Evolutionary conservation across 2,113 vertebrate genomes (phyloP), one percentile per base, ranked within the genome.

Genomic region (Rhegmatorhina hoffmannsi): DNA sequence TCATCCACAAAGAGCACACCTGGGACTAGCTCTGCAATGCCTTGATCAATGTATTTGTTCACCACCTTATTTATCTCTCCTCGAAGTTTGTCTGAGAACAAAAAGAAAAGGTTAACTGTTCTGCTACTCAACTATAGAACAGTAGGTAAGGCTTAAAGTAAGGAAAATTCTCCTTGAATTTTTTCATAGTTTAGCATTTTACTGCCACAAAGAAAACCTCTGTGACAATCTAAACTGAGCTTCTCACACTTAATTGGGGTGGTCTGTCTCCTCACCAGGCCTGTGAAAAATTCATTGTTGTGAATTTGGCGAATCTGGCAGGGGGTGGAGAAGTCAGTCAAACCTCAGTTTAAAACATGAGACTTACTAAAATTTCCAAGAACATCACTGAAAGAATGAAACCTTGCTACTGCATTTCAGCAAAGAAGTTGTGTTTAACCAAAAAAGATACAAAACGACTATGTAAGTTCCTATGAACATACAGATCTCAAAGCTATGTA

Each of bases 51-150:
- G 96, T 99, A 99, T 91, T 98, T 99, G 97, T 99, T 99, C 95
- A 99, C 99, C 96, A 99, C 99, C 87, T 99, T 99, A 98, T 99
- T 99, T 94, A 99, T 99, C 97, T 99, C 99, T 17, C 98, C 97
- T 46, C 99, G 98, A n/a, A 99, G 98, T 72, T 99, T 99, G 95
- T 99, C 99, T 99, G 69, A 81, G 80, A 26, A 63, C 13, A 58
- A 67, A 85, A 84, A 34, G 34, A 76, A 92, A 56, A 13, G 11
- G 33, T 66, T 72, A 68, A 50, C 53, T 68, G 49, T 38, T 44
- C 70, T 91, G 59, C 28, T 63, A 66, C 11, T 38, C 25, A 91
- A 25, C 38, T 47, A 6, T 0, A 75, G 24, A 28, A 70, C 28
- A 90, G 40, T 28, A 21, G 33, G 15, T 56, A 84, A 63, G 17